Evolutionary conservation across 2,888 invertebrate species (phyloP), one percentile per base, ranked within the genome.

Genomic region (Ferdinandea cuprea): DNA sequence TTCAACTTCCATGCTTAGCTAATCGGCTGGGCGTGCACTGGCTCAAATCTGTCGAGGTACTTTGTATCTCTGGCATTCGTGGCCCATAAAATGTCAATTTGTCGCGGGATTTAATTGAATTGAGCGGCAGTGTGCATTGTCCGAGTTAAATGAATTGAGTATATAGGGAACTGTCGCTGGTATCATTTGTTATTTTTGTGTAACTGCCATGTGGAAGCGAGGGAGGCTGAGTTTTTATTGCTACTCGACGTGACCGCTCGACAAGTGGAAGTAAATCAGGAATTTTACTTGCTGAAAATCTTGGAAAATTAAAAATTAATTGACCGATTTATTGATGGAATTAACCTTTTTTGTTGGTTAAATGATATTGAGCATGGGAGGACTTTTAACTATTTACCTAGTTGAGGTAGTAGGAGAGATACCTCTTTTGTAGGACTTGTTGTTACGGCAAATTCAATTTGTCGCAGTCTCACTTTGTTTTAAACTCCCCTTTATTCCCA

Each of bases 21-120:
- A 83, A 83, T 83, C 83, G 73, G 37, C 68, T 83, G 83, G 83
- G 83, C 77, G 81, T 77, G 71, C 77, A 54, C 42, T 54, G 66
- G 61, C 48, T 66, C 15, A 72, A 76, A 71, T 71, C 76, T 58
- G 80, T 76, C 25, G 15, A 59, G 21, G 35, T 9, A 15, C 28
- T 52, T 6, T 3, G 59, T 63, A 7, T 59, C 37, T 63, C 40
- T 54, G 37, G 46, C 35, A 37, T 40, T 78, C 21, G 77, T 77
- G 77, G 72, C 32, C 72, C 72, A 73, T 83, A 83, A 83, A 83
- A 78, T 73, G 78, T 48, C 83, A 83, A 83, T 83, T 83, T 83
- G 83, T 83, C 78, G 78, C 83, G 78, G 83, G 68, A 68, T 61
- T 68, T 83, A 83, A 83, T 83, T 83, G 83, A 78, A 83, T 83